phyloP scores from a whole-genome alignment of 2,888 invertebrate species.

The Agonopterix subpropinquella region DNA sequence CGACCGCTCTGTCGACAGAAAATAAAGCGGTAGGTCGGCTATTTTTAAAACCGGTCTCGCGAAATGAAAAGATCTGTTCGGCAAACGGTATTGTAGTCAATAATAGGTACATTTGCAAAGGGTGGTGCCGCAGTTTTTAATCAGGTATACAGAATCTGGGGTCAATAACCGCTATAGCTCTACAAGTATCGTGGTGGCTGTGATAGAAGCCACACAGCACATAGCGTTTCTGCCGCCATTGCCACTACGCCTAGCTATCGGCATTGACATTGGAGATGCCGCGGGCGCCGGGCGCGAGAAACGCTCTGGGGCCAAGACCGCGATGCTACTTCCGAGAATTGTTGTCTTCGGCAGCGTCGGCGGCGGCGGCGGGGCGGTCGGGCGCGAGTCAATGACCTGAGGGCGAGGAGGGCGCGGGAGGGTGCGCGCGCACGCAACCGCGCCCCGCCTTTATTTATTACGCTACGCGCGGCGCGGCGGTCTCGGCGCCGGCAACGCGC shows the following conservation, averaged over 20 bases:
- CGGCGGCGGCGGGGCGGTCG: conserved; percentile 27
- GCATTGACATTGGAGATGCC: conserved; percentile 63
- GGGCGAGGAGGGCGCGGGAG: conserved; percentile 64
- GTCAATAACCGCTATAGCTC: conserved; percentile 38
- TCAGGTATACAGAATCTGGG: conserved; percentile 37
- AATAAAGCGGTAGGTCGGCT: conserved; percentile 31
- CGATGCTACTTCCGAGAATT: conserved; percentile 49
- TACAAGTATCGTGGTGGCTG: conserved; percentile 25
- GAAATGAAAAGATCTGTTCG: conserved; percentile 24
- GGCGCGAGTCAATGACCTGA: conserved; percentile 67
- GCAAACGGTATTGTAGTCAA: conserved; percentile 4
- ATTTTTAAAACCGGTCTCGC: conserved; percentile 38
- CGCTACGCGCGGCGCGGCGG: conserved; percentile 68
- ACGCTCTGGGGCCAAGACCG: conserved; percentile 48
- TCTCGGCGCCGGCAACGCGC: conserved; percentile 39
- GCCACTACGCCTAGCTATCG: conserved; percentile 31
- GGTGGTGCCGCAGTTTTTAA: conserved; percentile 15
- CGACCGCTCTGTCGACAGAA: conserved; percentile 25
- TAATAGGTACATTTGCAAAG: conserved; percentile 12
- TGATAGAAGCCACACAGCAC: not conserved
- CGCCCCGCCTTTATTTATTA: conserved; percentile 67
- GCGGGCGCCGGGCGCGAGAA: conserved; percentile 25
- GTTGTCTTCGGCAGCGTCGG: conserved; percentile 53
- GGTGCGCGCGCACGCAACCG: conserved; percentile 73
- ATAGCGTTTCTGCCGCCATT: not conserved